phyloP scores from a whole-genome alignment of 1,140 invertebrate species.

The Nylanderia fulva region DNA sequence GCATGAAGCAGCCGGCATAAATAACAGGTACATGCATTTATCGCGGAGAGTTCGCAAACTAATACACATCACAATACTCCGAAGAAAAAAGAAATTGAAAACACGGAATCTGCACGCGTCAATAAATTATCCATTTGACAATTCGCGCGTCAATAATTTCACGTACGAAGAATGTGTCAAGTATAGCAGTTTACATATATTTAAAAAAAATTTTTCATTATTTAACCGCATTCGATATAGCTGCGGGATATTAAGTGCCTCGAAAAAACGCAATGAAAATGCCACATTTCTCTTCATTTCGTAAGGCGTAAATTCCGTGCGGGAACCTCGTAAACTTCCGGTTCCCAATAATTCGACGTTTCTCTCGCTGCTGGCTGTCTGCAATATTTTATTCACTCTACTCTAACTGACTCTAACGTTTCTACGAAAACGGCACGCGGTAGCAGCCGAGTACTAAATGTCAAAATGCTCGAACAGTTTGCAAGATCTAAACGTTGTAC shows the following conservation, averaged over 20 bases:
- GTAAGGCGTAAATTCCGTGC: constrained; percentile 22
- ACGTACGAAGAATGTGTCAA: constrained; percentile 7
- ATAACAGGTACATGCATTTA: constrained; percentile 61
- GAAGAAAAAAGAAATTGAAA: constrained; percentile 29
- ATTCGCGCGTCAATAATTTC: constrained; percentile 53
- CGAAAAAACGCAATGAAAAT: constrained; percentile 1
- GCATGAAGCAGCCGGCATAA: constrained; percentile 48
- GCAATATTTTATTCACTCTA: constrained; percentile 48
- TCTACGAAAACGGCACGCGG: constrained; percentile 52
- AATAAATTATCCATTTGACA: constrained; percentile 64
- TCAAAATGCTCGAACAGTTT: constrained; percentile 65
- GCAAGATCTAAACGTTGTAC: constrained; percentile 39
- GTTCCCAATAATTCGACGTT: constrained; percentile 58
- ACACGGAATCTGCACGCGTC: constrained; percentile 26
- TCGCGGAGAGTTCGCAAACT: constrained; percentile 29
- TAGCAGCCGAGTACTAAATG: constrained; percentile 47
- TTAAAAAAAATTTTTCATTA: background rate
- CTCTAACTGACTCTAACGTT: constrained; percentile 38
- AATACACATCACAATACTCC: constrained; percentile 52
- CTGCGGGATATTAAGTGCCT: background rate
- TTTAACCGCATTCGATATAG: constrained; percentile 11
- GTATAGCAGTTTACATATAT: background rate
- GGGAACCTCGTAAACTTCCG: constrained; percentile 52
- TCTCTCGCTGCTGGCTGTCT: background rate
- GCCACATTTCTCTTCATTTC: constrained; percentile 38